Conservation (phyloP, 2,797 vertebrate species). For the Sylvia borin region DNA sequence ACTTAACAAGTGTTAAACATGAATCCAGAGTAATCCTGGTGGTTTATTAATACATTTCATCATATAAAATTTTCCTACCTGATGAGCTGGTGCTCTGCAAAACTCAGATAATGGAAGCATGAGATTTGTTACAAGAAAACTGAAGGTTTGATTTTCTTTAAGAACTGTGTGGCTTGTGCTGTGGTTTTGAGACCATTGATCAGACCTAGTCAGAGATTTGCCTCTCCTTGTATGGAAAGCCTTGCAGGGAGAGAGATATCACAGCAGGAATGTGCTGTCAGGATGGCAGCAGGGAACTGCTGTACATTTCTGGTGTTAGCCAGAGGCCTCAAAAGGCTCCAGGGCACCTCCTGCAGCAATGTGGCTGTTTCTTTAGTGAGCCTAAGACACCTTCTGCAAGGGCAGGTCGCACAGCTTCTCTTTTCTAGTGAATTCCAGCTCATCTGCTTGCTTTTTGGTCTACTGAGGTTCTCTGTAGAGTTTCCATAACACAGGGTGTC, state of each 20-base stretch:
- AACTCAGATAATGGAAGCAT: not conserved
- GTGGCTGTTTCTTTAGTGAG: not conserved
- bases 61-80: not conserved
- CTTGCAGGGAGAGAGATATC: not conserved
- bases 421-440: not conserved
- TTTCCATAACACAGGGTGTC: not conserved
- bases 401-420: not conserved
- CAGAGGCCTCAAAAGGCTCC: not conserved
- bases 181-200: not conserved
- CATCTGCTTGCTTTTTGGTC: not conserved
- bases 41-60: not conserved
- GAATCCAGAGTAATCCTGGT: not conserved
- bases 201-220: not conserved
- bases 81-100: not conserved
- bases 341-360: not conserved
- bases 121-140: not conserved
- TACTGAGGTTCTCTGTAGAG: not conserved
- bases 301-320: accelerated
- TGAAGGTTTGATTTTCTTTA: not conserved
- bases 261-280: not conserved
- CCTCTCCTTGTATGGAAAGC: not conserved
- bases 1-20: not conserved
- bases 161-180: not conserved
- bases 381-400: not conserved
- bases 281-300: not conserved